Evolutionary conservation across 2,797 vertebrate species (phyloP).

Genomic region (Chlorospingus semifuscus): DNA sequence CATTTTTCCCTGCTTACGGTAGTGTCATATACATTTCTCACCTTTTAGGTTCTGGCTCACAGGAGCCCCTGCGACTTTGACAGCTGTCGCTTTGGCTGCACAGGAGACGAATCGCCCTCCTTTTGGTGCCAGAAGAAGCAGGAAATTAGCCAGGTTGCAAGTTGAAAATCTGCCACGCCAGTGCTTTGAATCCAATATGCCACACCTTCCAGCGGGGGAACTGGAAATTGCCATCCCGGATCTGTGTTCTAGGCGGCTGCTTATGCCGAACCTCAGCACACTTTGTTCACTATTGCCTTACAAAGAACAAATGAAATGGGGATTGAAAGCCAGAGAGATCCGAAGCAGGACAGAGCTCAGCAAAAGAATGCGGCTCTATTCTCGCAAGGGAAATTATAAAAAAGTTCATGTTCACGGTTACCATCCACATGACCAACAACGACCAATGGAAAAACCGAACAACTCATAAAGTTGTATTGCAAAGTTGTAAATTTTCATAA

Average conservation of each 20-base stretch:
- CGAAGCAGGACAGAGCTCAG: slow-evolving; percentile 82
- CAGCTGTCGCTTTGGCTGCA: slow-evolving; percentile 84
- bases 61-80: slow-evolving; percentile 76
- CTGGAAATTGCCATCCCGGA: slow-evolving; percentile 66
- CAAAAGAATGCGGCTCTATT: slow-evolving; percentile 94
- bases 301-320: slow-evolving; percentile 75
- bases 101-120: slow-evolving; percentile 77
- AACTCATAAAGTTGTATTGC: slow-evolving; percentile 98
- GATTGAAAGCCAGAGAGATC: slow-evolving; percentile 78
- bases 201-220: slow-evolving; percentile 74
- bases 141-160: slow-evolving; percentile 82
- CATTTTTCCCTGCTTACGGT: slow-evolving; percentile 53
- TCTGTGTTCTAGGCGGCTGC: slow-evolving; percentile 58
- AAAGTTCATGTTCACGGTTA: slow-evolving; percentile 98
- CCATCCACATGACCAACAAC: slow-evolving; percentile 87
- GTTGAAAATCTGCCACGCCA: slow-evolving; percentile 77
- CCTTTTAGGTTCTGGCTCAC: slow-evolving; percentile 78
- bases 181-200: slow-evolving; percentile 74
- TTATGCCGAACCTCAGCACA: slow-evolving; percentile 61
- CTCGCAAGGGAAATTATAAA: slow-evolving; percentile 97
- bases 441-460: slow-evolving; percentile 88
- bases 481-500: slow-evolving; percentile 99
- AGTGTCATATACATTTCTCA: slow-evolving; percentile 76
- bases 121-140: slow-evolving; percentile 80
- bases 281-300: slow-evolving; percentile 75